Evolutionary conservation across 1,140 invertebrate genomes (phyloP), one percentile per base, ranked within the genome.

Genomic region (Euschistus heros): DNA sequence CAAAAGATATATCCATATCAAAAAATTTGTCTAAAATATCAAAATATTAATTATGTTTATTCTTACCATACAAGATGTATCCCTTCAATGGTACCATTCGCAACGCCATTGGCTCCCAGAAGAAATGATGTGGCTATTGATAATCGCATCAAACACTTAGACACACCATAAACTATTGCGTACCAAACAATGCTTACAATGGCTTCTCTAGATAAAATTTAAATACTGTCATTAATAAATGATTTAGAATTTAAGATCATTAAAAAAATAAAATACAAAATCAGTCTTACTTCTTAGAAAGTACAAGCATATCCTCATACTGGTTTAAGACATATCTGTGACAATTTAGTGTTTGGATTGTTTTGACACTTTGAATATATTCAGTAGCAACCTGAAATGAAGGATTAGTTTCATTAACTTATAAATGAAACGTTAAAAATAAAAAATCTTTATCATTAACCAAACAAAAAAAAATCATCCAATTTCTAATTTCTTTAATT

Each of bases 351-450:
- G n/a, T 20, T 54, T 84, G 87, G 2, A 92, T 88, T 2, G 89
- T 92, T 69, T 86, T 76, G 5, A 91, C 84, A 71, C 89, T 91
- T 27, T 83, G 80, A 18, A 92, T 84, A 18, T 84, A 84, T 76
- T 92, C 89, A 50, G 86, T 84, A 2, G 88, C 87, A 69, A 88
- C 77, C 83, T 86, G 68, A 62, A 63, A 63, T 27, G 7, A 30
- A 30, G 27, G 7, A 4, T 4, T 30, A 4, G 2, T 30, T 30
- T 7, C 2, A 30, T 30, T 30, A 4, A 30, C 2, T 30, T 7
- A 30, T 7, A 4, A 30, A 4, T 4, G 27, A 30, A 4, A 30
- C n/a, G n/a, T n/a, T n/a, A n/a, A n/a, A n/a, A n/a, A n/a, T n/a
- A n/a, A n/a, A n/a, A n/a, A n/a, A n/a, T n/a, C n/a, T n/a, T n/a